phyloP scores from a whole-genome alignment of 2,888 invertebrate genomes.

The Acanthococcus lagerstroemiae region DNA sequence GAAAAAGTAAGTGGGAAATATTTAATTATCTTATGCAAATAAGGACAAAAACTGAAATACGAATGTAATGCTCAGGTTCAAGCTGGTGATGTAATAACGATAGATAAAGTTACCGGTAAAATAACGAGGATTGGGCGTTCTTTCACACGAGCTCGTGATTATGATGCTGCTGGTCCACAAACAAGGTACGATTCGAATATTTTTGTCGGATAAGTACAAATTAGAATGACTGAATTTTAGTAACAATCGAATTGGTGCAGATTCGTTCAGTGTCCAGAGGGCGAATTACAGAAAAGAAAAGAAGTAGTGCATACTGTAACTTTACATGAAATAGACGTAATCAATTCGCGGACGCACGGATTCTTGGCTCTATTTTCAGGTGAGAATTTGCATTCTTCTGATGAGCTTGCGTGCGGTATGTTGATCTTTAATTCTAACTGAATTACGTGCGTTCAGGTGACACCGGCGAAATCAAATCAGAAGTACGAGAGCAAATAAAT shows the following conservation, averaged over 20 bases:
- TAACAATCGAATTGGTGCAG: conserved; percentile 41
- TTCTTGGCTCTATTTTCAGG: conserved; percentile 94
- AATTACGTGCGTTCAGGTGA: conserved; percentile 63
- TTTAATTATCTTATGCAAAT: background rate
- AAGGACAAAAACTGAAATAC: background rate
- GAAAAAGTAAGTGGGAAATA: conserved; percentile 60
- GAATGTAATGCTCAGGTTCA: conserved; percentile 50
- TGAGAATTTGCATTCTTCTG: conserved; percentile 38
- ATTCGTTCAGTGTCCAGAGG: conserved; percentile 97
- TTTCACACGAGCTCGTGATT: conserved; percentile 91
- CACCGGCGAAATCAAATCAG: conserved; percentile 96
- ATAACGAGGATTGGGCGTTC: conserved; percentile 84
- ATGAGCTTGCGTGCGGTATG: background rate
- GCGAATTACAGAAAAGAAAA: conserved; percentile 94
- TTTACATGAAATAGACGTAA: conserved; percentile 98
- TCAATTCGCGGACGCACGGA: conserved; percentile 95
- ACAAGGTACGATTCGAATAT: conserved; percentile 38
- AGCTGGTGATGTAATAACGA: conserved; percentile 93
- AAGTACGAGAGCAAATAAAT: conserved; percentile 96
- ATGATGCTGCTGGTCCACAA: conserved; percentile 84
- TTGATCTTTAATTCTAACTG: no score
- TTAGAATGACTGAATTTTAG: background rate
- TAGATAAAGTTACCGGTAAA: conserved; percentile 96
- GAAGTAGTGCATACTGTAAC: conserved; percentile 97
- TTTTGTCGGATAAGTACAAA: background rate